These are phyloP conservation scores for Ptilorrhoa leucosticta DNA, from an alignment of 2,113 vertebrate genomes.

Conservation along the genomic window DNA sequence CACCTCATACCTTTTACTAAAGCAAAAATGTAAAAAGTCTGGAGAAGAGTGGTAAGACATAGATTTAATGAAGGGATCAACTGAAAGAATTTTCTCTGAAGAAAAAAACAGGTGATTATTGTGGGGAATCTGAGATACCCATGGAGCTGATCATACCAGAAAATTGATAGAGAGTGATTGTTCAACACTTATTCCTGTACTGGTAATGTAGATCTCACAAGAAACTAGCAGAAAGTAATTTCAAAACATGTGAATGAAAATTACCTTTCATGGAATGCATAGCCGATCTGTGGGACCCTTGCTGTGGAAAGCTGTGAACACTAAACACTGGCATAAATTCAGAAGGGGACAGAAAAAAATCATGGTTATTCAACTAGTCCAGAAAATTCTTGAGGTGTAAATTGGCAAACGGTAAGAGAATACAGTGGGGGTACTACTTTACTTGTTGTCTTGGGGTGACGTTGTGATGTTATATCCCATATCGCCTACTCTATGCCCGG, in stretches of 20 bases:
- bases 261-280: neutral
- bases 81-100: neutral
- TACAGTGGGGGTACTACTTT: neutral
- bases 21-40: neutral
- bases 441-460: no score
- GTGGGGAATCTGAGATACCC: neutral
- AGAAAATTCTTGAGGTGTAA: neutral
- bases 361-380: neutral
- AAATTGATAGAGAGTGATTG: neutral
- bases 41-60: neutral
- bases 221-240: neutral
- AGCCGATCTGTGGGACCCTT: neutral
- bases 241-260: neutral
- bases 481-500: no score
- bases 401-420: neutral
- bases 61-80: neutral
- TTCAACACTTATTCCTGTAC: neutral
- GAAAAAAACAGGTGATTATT: neutral
- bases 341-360: neutral
- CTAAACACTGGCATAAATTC: neutral
- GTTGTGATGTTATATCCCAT: no score
- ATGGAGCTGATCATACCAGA: neutral
- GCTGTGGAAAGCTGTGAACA: neutral
- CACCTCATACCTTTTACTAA: neutral
- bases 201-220: neutral